Evolutionary conservation across 2,113 vertebrate genomes (phyloP).

Genomic region (Myotis davidii): DNA sequence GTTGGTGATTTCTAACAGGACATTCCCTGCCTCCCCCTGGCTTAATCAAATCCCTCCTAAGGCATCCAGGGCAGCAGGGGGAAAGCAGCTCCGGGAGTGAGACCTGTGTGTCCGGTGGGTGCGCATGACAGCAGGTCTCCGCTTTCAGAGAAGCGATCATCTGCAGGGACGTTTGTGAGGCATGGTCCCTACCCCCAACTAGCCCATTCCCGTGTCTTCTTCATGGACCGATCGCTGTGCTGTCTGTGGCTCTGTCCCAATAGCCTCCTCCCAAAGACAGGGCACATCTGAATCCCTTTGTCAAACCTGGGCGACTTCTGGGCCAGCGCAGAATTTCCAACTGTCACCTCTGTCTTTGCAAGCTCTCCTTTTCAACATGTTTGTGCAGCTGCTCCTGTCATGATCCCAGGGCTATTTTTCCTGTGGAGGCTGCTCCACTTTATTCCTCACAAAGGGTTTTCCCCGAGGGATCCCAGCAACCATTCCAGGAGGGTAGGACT

Average conservation of each 20-base stretch:
- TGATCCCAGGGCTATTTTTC: constrained; percentile 41
- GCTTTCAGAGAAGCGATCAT: neutral
- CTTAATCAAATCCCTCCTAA: constrained; percentile 78
- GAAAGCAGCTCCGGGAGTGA: neutral
- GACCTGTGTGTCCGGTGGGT: neutral
- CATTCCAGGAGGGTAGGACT: neutral
- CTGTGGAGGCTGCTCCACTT: constrained; percentile 70
- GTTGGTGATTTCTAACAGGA: constrained; percentile 80
- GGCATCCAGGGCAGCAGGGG: constrained; percentile 47
- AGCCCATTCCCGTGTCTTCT: neutral
- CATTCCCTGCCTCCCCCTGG: constrained; percentile 70
- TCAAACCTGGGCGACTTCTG: neutral
- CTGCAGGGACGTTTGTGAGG: rapidly evolving
- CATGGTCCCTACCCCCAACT: neutral
- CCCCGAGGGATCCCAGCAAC: constrained; percentile 41
- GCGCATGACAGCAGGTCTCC: neutral
- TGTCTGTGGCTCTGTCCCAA: neutral
- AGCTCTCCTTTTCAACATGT: neutral
- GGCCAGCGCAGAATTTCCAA: neutral
- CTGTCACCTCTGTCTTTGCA: constrained; percentile 23
- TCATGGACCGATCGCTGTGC: neutral
- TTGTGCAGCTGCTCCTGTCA: constrained; percentile 18
- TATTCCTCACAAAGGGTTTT: constrained; percentile 77
- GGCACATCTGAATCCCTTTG: neutral
- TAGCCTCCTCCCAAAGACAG: neutral